Evolutionary conservation across 2,797 vertebrate genomes (phyloP), one percentile per base, ranked within the genome.

Genomic region (Spheniscus humboldti): DNA sequence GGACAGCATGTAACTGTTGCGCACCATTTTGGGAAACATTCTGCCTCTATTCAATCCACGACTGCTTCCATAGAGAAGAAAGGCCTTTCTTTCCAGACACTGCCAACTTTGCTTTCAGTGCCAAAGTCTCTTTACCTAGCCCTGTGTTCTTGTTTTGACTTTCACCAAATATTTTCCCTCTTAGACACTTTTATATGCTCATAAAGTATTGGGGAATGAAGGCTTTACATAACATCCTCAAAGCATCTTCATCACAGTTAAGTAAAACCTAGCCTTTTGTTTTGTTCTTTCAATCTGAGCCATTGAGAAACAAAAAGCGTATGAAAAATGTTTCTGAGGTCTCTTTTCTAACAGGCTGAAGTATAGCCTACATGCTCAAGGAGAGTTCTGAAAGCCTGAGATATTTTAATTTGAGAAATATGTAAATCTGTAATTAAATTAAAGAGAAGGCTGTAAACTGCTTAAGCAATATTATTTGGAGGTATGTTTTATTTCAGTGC

Each of bases 1-100:
- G 23, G 22, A 31, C n/a, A 39, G 3, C 0, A 0, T 37, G 8
- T 16, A 71, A n/a, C 9, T n/a, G 28, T 13, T 88, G 25, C 15
- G 57, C 23, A 28, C 3, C 2, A 1, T 57, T 80, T 35, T 57
- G 43, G 55, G 33, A 79, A 56, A 19, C 1, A 2, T 47, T 91
- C 19, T 66, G 20, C 23, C 33, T 85, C 11, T 6, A 8, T 67
- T 81, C 16, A 10, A 13, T 68, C 50, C 27, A 53, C 6, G 11
- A 27, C 48, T 71, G 33, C 13, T 75, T 53, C 18, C 1, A 2
- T 0, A 22, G 23, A n/a, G 28, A 33, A 23, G 24, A 75, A 4
- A 76, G 11, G 9, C 3, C 11, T 64, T 27, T n/a, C 16, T 88
- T 83, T 52, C 14, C 33, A 67, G n/a, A 13, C 7, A 27, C 10